Percentiles rank a stretch among this genome's conserved stretches.
phyloP scores from a whole-genome alignment of 2,888 invertebrate genomes.

The Hirudinaria manillensis region DNA sequence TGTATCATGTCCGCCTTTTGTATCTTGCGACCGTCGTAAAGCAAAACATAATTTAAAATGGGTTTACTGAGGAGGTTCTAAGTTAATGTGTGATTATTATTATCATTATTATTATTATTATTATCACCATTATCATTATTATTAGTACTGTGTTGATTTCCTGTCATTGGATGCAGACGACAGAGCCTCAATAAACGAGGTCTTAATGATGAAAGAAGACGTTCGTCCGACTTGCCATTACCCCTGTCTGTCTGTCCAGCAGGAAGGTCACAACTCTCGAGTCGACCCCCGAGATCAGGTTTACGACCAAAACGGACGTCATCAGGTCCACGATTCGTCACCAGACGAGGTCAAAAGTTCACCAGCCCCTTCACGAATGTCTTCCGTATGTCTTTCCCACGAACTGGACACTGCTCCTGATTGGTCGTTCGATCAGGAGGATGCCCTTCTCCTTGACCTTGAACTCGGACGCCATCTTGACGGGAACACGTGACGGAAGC shows the following conservation, averaged over 20 bases:
- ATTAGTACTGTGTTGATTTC: background rate
- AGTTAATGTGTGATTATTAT: background rate
- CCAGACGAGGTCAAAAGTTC: background rate
- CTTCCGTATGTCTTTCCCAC: constrained; percentile 14
- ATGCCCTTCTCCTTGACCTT: constrained; percentile 2
- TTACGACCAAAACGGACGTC: background rate
- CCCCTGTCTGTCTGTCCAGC: background rate
- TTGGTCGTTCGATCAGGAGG: constrained; percentile 9
- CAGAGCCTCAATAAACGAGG: constrained; percentile 10
- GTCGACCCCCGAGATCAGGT: background rate
- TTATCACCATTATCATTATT: constrained; percentile 5
- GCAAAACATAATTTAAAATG: no score
- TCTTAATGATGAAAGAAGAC: constrained; percentile 3
- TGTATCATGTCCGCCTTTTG: no score
- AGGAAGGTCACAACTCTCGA: background rate
- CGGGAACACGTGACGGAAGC: background rate
- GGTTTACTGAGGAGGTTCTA: no score
- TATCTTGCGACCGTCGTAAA: no score
- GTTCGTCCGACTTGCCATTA: constrained; percentile 2
- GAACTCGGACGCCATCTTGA: constrained; percentile 5
- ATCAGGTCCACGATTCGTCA: no score
- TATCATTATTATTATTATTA: background rate
- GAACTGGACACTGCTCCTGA: constrained; percentile 8
- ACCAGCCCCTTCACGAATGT: background rate
- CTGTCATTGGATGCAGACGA: background rate